A percentile compares a stretch with the other conserved stretches of the same genome.
These are phyloP conservation scores for Thalassophryne amazonica DNA, from an alignment of 2,797 vertebrate genomes.

Conservation along the genomic window DNA sequence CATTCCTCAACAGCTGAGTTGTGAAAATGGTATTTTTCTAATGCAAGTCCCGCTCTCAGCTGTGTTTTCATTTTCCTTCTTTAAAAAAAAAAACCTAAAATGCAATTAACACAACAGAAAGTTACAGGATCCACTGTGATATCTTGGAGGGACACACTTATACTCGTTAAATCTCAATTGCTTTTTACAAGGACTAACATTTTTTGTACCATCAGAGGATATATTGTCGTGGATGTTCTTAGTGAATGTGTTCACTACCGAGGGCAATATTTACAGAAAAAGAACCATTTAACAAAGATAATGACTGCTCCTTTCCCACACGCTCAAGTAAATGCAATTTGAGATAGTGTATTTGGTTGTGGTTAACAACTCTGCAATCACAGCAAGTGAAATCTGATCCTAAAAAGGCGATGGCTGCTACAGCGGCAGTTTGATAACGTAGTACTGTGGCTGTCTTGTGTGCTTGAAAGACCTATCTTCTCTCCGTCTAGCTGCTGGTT, in stretches of 20 bases:
- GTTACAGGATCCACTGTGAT: constrained; percentile 29
- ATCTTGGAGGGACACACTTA: constrained; percentile 57
- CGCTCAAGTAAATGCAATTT: constrained; percentile 21
- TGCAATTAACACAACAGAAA: constrained; percentile 40
- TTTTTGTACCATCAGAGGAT: constrained; percentile 31
- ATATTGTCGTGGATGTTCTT: constrained; percentile 36
- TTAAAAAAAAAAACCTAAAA: no score
- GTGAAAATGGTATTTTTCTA: no score
- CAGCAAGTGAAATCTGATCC: constrained; percentile 7
- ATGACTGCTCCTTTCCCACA: constrained; percentile 16
- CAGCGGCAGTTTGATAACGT: constrained; percentile 1
- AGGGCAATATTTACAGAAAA: constrained; percentile 31
- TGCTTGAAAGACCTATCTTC: neutral
- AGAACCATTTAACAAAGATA: constrained; percentile 24
- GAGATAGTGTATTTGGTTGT: constrained; percentile 22
- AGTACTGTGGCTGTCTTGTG: constrained; percentile 1
- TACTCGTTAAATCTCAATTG: constrained; percentile 43
- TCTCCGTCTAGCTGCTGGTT: constrained; percentile 88
- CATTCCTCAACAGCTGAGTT: no score
- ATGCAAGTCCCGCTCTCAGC: constrained; percentile 1
- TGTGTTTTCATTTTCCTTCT: constrained; percentile 10
- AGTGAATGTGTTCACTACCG: constrained; percentile 21
- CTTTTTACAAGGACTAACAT: constrained; percentile 19
- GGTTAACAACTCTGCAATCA: constrained; percentile 10
- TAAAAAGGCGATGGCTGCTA: neutral